Percentiles rank a stretch among this genome's conserved stretches.
These are phyloP conservation scores for Charadrius vociferus DNA, from an alignment of 2,113 vertebrate genomes.

Conservation along the genomic window DNA sequence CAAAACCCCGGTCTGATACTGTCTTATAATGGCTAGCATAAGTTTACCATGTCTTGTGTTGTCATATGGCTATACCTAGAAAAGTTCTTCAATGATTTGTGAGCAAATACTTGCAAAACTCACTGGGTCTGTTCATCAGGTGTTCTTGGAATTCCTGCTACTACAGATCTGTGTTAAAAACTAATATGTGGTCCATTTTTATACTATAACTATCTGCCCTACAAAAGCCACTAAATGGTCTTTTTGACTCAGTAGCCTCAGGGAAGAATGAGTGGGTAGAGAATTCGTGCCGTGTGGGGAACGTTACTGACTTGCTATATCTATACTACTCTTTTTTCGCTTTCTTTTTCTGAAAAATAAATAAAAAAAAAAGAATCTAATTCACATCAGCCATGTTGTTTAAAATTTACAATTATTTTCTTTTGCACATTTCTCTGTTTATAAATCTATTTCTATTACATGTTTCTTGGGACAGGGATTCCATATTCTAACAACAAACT, in stretches of 20 bases:
- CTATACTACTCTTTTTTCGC: neutral
- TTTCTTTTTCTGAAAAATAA: neutral
- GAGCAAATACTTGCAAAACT: neutral
- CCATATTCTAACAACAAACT: neutral
- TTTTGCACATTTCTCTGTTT: neutral
- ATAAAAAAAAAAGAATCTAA: neutral
- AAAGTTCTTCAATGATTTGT: neutral
- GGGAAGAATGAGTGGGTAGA: neutral
- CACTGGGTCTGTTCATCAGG: neutral
- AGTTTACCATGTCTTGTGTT: neutral
- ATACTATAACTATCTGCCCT: neutral
- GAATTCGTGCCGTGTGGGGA: neutral
- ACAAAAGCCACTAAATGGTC: neutral
- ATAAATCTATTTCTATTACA: neutral
- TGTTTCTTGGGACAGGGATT: neutral
- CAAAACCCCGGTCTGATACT: neutral
- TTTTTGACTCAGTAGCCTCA: neutral
- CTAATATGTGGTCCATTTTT: neutral
- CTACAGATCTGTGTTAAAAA: neutral
- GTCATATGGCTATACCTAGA: neutral
- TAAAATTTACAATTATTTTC: neutral
- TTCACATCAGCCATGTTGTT: neutral
- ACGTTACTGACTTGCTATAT: neutral
- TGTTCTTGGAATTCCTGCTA: neutral
- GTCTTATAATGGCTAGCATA: neutral